A percentile compares a stretch with the other conserved stretches of the same genome.
Evolutionary conservation across 2,113 vertebrate species (phyloP).

Genomic region (Pteruthius melanotis): DNA sequence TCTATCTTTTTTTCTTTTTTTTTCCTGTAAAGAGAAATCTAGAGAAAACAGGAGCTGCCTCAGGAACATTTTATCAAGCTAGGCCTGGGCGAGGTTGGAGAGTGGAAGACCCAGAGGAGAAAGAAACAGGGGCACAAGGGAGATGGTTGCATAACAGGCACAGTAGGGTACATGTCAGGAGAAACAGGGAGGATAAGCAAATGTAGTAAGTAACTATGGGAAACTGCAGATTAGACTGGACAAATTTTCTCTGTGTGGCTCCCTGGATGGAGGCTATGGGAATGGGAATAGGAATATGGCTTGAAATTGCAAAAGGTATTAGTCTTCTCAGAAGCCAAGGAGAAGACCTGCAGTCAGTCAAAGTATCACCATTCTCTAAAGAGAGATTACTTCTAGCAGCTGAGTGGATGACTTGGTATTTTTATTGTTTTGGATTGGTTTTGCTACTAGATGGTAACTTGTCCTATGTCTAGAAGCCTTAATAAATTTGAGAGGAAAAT

Average conservation of each 20-base stretch:
- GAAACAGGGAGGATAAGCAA: fast-evolving
- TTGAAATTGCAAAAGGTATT: neutral
- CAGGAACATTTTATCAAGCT: neutral
- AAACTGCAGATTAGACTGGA: neutral
- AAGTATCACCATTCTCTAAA: neutral
- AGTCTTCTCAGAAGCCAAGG: neutral
- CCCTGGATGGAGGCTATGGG: neutral
- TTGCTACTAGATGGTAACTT: neutral
- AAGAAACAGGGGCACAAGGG: neutral
- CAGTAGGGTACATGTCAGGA: fast-evolving
- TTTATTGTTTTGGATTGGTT: neutral
- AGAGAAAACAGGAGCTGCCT: neutral
- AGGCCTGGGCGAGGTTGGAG: neutral
- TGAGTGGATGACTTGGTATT: neutral
- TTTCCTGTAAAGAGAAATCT: neutral
- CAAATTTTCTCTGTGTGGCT: neutral
- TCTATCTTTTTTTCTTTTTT: neutral
- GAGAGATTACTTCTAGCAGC: neutral
- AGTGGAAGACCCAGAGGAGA: neutral
- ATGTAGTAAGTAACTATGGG: neutral
- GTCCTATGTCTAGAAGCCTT: neutral
- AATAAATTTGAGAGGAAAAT: neutral
- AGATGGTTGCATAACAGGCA: neutral
- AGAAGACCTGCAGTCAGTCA: neutral
- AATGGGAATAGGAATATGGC: neutral